Percentiles rank a stretch among this genome's conserved stretches.
Conservation (phyloP, 2,113 vertebrate species). For the Xyrauchen texanus region DNA sequence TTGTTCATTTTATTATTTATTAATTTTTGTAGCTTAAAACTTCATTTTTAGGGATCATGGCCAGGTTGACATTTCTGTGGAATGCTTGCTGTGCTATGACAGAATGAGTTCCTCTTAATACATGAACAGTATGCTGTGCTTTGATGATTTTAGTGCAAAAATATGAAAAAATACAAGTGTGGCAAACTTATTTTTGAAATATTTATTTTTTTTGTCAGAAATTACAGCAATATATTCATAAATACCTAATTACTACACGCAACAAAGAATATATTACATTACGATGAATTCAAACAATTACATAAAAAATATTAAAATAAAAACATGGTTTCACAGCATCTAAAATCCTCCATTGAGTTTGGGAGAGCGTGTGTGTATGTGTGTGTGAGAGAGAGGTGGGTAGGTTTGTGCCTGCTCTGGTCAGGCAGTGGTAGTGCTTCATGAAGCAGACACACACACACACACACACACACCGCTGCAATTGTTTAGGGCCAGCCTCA, state of each 20-base stretch:
- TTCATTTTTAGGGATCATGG: too few relatives aligned
- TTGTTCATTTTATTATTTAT: too few relatives aligned
- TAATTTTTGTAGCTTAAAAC: too few relatives aligned
- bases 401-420: conserved; percentile 36
- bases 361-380: conserved; percentile 69
- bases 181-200: conserved; percentile 78
- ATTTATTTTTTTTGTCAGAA: conserved; percentile 92
- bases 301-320: conserved; percentile 82
- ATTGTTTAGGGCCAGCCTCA: conserved; percentile 57
- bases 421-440: conserved; percentile 60
- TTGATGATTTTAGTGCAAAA: too few relatives aligned
- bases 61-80: too few relatives aligned
- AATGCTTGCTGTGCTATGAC: too few relatives aligned
- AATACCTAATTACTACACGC: conserved; percentile 98
- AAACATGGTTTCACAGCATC: conserved; percentile 91
- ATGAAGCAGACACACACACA: conserved; percentile 39
- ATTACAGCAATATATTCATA: conserved; percentile 98
- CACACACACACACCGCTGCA: conserved; percentile 42
- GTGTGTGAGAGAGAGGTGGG: conserved; percentile 47
- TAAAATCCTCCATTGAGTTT: conserved; percentile 82
- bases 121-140: too few relatives aligned
- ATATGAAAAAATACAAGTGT: background rate
- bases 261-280: conserved; percentile 97
- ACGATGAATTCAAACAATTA: conserved; percentile 93
- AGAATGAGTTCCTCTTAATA: too few relatives aligned